These are phyloP conservation scores for Burhinus oedicnemus DNA, from an alignment of 2,113 vertebrate genomes.

Conservation along the genomic window DNA sequence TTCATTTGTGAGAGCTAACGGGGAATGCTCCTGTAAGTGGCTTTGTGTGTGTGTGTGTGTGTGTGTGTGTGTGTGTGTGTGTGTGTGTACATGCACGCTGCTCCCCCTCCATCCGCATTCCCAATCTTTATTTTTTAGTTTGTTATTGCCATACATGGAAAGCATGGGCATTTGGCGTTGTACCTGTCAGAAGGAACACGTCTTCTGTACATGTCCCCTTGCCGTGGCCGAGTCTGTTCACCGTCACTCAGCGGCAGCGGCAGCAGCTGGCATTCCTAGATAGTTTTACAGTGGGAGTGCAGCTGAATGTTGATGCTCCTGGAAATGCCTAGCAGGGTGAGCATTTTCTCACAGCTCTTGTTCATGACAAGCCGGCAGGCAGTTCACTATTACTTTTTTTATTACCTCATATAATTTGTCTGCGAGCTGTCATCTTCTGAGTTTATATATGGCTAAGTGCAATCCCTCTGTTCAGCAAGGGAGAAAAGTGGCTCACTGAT, in stretches of 20 bases:
- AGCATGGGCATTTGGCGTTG: fast-evolving
- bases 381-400: not conserved
- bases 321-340: not conserved
- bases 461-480: not conserved
- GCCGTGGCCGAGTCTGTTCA: not conserved
- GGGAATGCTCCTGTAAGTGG: not conserved
- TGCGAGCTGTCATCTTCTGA: not conserved
- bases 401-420: not conserved
- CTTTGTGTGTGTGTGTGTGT: not conserved
- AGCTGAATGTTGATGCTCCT: not conserved
- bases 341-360: not conserved
- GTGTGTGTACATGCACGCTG: fast-evolving
- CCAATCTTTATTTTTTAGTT: not conserved
- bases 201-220: not conserved
- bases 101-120: not conserved
- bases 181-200: not conserved
- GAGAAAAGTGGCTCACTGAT: not conserved
- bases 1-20: not conserved
- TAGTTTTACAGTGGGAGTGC: not conserved
- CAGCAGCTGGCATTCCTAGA: not conserved
- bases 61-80: not conserved
- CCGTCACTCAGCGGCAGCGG: fast-evolving
- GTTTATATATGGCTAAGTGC: not conserved
- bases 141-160: not conserved
- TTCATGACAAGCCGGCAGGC: not conserved